Evolutionary conservation across 2,797 vertebrate genomes (phyloP), one percentile per base, ranked within the genome.

Genomic region (Allobates femoralis): DNA sequence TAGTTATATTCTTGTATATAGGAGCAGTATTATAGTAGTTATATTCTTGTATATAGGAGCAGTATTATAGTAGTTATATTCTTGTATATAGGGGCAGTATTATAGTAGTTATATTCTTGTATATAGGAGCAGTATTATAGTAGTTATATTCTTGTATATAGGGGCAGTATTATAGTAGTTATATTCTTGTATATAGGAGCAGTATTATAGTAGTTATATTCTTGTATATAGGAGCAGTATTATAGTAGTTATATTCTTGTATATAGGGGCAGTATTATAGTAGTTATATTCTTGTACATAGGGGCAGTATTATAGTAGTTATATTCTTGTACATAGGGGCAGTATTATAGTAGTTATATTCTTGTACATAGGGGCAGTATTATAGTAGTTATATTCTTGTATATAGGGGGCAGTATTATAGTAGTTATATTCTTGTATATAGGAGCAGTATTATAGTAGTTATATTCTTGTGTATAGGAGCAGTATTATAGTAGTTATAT

Each of bases 181-280:
- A n/a, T n/a, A n/a, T n/a, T n/a, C n/a, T n/a, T n/a, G n/a, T n/a
- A n/a, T n/a, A n/a, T n/a, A n/a, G n/a, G n/a, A n/a, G n/a, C n/a
- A 67, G 64, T 67, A 34, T 67, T 67, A 67, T 67, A 67, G 64
- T 67, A 32, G 64, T 34, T 67, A 67, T 67, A 67, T 67, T 67
- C 30, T 34, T 34, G 64, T 67, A 67, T 26, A 67, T 67, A 67
- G 64, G 64, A 30, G 2, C 26, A 64, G 26, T 64, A 58, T n/a
- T n/a, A 11, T 14, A 60, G 11, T 60, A 60, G 11, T 60, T 0
- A 3, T 7, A 58, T 58, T 56, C 19, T 56, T 21, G 55, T 56
- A 56, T 8, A 56, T 56, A 21, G 19, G 19, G 10, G 56, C 23
- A 60, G n/a, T 62, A 67, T 34, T 67, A 67, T 32, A 67, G 16